Percentiles rank a stretch among this genome's conserved stretches.
These are phyloP conservation scores for Drosophila niveifrons DNA, from an alignment of 2,888 invertebrate genomes.

Conservation along the genomic window DNA sequence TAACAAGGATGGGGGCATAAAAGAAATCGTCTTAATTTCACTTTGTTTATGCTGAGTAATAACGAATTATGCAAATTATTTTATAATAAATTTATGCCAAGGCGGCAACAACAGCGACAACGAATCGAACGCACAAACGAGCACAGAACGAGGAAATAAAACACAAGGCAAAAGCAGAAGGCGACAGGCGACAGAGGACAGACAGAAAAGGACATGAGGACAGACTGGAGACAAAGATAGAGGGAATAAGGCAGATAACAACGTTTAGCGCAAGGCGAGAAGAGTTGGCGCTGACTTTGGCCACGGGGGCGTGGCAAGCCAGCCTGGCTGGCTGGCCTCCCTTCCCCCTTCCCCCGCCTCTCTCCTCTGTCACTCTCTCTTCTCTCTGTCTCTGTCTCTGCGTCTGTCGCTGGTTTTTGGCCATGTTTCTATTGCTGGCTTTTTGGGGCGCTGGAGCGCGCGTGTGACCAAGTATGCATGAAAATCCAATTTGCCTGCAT, in stretches of 20 bases:
- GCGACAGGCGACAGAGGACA: conserved; percentile 31
- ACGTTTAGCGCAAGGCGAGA: conserved; percentile 73
- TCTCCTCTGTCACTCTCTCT: too few species aligned
- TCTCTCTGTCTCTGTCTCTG: background rate
- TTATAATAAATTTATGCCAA: conserved; percentile 82
- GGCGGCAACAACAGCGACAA: conserved; percentile 35
- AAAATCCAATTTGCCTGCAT: conserved; percentile 78
- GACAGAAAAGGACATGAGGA: conserved; percentile 17
- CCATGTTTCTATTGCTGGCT: conserved; percentile 13
- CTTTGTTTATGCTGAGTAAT: conserved; percentile 82
- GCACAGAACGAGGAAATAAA: conserved; percentile 70
- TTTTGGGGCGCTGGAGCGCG: conserved; percentile 45
- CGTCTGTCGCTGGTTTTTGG: conserved; percentile 2
- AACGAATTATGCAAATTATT: conserved; percentile 81
- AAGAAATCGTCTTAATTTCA: conserved; percentile 82
- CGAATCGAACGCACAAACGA: conserved; percentile 74
- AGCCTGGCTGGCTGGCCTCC: conserved; percentile 1
- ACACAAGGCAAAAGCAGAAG: conserved; percentile 56
- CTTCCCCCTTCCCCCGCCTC: too few species aligned
- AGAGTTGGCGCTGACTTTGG: conserved; percentile 57
- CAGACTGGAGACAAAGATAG: conserved; percentile 30
- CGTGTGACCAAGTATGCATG: conserved; percentile 79
- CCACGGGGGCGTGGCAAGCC: background rate
- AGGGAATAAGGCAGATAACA: conserved; percentile 73
- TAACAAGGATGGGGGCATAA: conserved; percentile 51